Base-by-base conservation (phyloP, 2,888 invertebrate genomes). In the Xestoiulus laeticollis region DNA sequence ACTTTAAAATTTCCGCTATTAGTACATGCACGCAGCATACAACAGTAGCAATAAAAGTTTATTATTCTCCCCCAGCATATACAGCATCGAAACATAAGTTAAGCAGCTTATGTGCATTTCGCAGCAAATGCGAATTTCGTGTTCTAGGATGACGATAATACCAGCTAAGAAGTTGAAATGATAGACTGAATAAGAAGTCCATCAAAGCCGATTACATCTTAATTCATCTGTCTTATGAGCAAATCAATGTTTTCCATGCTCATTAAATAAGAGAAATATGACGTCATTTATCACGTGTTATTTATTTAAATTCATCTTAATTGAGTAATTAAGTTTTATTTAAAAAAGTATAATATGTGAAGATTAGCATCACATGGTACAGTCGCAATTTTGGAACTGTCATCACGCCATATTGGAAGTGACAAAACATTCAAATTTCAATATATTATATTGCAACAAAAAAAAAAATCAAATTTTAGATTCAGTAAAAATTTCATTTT, bases 171-270 rank as follows among this genome's bases (percentile, higher is more conserved):
- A 59, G 59, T 6, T 59, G 59, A 59, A 59, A 59, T 59, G 59
- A 59, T 22, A 22, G 22, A 59, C 22, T 22, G 59, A 59, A 38
- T 38, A 38, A n/a, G 59, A 22, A 59, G 22, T 1, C 59, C 22
- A 19, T 59, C n/a, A 59, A 59, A 59, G 59, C 59, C 59, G 59
- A 59, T 59, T 59, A 59, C 22, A 22, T 59, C 59, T 59, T 59
- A 59, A 59, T 59, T 59, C 22, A 59, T 59, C 59, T 10, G 59
- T 5, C 59, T 22, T 59, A 59, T n/a, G 8, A 59, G 22, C 22
- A 4, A 59, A 59, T 5, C 59, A 10, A n/a, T 22, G 22, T 53
- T 53, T 53, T n/a, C 19, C 5, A 53, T n/a, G 19, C 3, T 19
- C 59, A 22, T 22, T 59, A 59, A 22, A 59, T 59, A 8, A 22